Evolutionary conservation across 1,140 invertebrate genomes (phyloP).

Genomic region (Medauroidea extradentata): DNA sequence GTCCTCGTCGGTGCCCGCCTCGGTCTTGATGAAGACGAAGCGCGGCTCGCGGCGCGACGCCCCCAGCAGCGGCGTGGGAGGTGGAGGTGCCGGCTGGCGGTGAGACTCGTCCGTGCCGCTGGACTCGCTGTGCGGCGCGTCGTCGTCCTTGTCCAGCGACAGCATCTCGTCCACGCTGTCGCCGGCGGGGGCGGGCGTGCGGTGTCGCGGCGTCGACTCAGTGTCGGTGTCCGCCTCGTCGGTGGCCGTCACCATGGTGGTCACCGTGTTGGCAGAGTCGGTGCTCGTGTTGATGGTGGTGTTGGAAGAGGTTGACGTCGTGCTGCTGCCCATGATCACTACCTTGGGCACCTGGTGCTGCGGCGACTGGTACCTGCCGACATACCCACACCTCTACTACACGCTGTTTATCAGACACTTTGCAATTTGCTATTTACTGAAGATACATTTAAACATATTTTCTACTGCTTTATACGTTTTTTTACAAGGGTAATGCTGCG

Average conservation of each 20-base stretch:
- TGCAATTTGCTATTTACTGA: too few relatives aligned
- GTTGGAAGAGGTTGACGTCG: conserved; percentile 14
- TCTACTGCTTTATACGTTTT: too few relatives aligned
- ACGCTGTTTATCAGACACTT: too few relatives aligned
- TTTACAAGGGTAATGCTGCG: too few relatives aligned
- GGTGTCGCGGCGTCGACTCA: neutral
- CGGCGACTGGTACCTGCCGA: neutral
- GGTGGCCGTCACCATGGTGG: conserved; percentile 10
- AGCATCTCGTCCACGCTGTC: conserved; percentile 1
- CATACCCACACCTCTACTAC: too few relatives aligned
- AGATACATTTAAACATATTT: too few relatives aligned
- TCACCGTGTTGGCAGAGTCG: conserved; percentile 16
- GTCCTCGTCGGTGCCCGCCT: neutral
- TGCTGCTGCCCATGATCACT: conserved; percentile 16
- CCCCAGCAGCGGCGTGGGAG: conserved; percentile 8
- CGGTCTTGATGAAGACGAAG: conserved; percentile 7
- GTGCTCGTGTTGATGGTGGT: conserved; percentile 19
- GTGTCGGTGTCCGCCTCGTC: conserved; percentile 7
- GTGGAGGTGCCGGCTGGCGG: neutral
- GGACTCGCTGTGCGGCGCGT: neutral
- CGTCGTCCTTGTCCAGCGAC: neutral
- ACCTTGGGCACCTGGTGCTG: conserved; percentile 11
- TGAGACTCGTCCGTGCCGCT: too few relatives aligned
- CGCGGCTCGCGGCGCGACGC: neutral
- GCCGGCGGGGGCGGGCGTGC: neutral